These are phyloP conservation scores for Dicrostonyx torquatus DNA, from an alignment of 2,797 vertebrate genomes.

Conservation along the genomic window DNA sequence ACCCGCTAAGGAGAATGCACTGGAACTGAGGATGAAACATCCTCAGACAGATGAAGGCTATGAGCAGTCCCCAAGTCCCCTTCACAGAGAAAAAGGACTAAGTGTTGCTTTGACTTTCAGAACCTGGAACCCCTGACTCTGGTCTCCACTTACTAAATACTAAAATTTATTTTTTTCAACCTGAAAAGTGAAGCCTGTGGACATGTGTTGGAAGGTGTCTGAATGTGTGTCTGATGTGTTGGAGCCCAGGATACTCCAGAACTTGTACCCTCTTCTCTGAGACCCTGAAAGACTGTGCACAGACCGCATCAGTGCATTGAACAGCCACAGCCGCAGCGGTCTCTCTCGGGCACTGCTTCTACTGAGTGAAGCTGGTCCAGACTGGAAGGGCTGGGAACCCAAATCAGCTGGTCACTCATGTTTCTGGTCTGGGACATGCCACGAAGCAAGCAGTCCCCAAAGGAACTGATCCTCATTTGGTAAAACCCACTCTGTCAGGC, in stretches of 20 bases:
- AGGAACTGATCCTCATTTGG: rapidly evolving
- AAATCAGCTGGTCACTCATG: background rate
- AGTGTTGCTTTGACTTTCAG: background rate
- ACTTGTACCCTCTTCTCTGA: background rate
- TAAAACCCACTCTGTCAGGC: background rate
- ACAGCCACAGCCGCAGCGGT: rapidly evolving
- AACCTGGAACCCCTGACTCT: background rate
- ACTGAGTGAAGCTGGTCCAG: background rate
- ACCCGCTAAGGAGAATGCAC: background rate
- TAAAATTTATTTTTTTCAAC: background rate
- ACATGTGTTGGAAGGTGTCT: too few relatives aligned
- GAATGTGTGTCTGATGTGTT: too few relatives aligned
- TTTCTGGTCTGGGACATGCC: background rate
- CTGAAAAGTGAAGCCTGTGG: background rate
- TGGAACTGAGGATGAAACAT: background rate
- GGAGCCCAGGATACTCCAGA: background rate
- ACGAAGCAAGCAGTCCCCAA: background rate
- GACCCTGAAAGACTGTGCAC: background rate
- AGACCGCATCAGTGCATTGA: background rate
- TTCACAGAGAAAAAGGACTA: background rate
- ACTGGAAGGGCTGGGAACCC: rapidly evolving
- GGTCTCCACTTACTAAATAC: background rate
- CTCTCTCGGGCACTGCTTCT: background rate
- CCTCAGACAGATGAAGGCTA: background rate
- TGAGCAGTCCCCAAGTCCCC: background rate